A percentile compares a stretch with the other conserved stretches of the same genome.
These are phyloP conservation scores for Peribatodes rhomboidaria DNA, from an alignment of 2,888 invertebrate genomes.

Conservation along the genomic window DNA sequence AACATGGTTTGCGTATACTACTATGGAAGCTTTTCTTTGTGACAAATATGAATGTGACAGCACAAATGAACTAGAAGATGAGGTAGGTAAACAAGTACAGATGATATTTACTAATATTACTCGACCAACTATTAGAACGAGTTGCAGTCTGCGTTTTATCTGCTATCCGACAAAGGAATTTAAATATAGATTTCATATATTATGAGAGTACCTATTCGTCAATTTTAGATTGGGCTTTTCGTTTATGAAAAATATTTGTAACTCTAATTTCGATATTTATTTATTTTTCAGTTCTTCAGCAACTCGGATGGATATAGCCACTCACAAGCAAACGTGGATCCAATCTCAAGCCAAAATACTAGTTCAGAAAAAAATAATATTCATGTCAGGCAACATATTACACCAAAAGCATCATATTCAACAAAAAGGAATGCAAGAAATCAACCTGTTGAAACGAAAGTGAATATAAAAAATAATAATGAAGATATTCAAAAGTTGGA, in stretches of 20 bases:
- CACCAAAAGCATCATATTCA: constrained; percentile 5
- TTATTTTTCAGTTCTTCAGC: constrained; percentile 49
- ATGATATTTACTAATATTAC: too few relatives aligned
- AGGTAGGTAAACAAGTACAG: constrained; percentile 56
- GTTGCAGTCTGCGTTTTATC: too few relatives aligned
- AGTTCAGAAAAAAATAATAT: constrained; percentile 26
- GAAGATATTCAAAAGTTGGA: constrained; percentile 58
- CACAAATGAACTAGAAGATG: constrained; percentile 67
- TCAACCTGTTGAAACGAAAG: constrained; percentile 3
- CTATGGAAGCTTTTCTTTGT: constrained; percentile 79
- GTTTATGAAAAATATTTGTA: too few relatives aligned
- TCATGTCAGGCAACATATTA: constrained; percentile 16
- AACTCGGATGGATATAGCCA: constrained; percentile 44
- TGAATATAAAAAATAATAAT: constrained; percentile 52
- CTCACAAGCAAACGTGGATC: constrained; percentile 31
- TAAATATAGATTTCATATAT: too few relatives aligned
- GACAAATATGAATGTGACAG: constrained; percentile 75
- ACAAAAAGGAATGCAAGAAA: constrained; percentile 15
- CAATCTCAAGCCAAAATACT: constrained; percentile 33
- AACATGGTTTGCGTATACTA: constrained; percentile 76
- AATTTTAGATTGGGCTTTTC: too few relatives aligned
- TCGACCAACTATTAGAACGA: too few relatives aligned
- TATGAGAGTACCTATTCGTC: too few relatives aligned
- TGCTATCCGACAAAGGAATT: too few relatives aligned
- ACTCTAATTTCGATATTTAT: background rate